Conservation (phyloP, 2,797 vertebrate species). For the Rhinichthys osculus region DNA sequence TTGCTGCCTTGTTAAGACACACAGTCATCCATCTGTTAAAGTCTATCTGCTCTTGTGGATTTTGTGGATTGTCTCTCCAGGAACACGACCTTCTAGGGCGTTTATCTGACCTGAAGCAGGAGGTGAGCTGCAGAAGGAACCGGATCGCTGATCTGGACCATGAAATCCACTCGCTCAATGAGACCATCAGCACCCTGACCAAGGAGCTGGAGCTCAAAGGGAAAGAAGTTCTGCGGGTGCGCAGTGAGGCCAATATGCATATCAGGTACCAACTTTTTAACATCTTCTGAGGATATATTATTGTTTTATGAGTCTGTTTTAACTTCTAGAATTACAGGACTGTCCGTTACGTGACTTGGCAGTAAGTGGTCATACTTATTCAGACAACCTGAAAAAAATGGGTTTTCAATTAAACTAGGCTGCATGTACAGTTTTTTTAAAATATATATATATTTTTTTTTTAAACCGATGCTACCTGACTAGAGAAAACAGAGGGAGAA, state of each 20-base stretch:
- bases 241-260: conserved; percentile 95
- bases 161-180: conserved; percentile 92
- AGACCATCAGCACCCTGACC: conserved; percentile 92
- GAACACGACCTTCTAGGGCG: conserved; percentile 89
- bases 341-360: background rate
- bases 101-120: conserved; percentile 88
- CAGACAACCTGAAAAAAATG: background rate
- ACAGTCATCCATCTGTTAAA: conserved; percentile 11
- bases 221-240: conserved; percentile 94
- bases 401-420: too few species aligned
- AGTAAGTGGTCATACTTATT: background rate
- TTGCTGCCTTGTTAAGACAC: background rate
- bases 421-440: too few species aligned
- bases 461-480: too few species aligned
- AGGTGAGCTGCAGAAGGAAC: conserved; percentile 89
- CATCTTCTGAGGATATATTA: background rate
- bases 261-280: conserved; percentile 82
- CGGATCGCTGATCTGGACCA: conserved; percentile 94
- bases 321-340: background rate
- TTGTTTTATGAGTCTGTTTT: background rate
- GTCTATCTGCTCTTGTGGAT: background rate
- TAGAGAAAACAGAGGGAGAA: too few species aligned
- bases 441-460: too few species aligned
- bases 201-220: conserved; percentile 96
- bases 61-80: conserved; percentile 69